A percentile compares a stretch with the other conserved stretches of the same genome.
phyloP scores from a whole-genome alignment of 1,140 invertebrate species.

The Antheraea mylitta region DNA sequence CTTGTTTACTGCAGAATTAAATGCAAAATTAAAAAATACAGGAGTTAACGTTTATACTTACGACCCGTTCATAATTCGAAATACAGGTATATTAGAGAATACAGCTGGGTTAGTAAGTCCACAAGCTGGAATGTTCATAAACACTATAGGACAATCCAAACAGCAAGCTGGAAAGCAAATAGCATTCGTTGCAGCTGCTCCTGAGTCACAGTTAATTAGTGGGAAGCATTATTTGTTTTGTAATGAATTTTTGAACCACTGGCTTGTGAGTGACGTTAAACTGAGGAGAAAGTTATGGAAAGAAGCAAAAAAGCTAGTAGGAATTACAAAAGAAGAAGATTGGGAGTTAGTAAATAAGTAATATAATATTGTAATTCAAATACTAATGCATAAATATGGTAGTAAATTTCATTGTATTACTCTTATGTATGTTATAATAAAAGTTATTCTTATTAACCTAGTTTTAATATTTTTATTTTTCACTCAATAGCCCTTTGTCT shows the following conservation, averaged over 20 bases:
- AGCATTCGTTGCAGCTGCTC: conserved; percentile 50
- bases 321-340: conserved; percentile 48
- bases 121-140: conserved; percentile 45
- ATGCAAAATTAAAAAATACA: conserved; percentile 77
- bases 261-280: conserved; percentile 41
- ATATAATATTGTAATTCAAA: no score
- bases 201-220: conserved; percentile 45
- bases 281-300: conserved; percentile 52
- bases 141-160: conserved; percentile 53
- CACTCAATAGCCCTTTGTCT: no score
- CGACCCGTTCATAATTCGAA: conserved; percentile 80
- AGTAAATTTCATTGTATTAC: background rate
- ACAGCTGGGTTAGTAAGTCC: conserved; percentile 31
- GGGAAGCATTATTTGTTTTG: conserved; percentile 70
- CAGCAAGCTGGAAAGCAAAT: conserved; percentile 56
- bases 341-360: conserved; percentile 26
- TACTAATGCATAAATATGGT: no score
- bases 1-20: conserved; percentile 83
- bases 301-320: conserved; percentile 47
- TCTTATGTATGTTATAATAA: background rate
- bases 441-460: no score
- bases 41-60: conserved; percentile 80
- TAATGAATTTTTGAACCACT: conserved; percentile 53
- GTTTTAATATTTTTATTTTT: no score
- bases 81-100: conserved; percentile 54